Base-by-base conservation (phyloP, 1,140 invertebrate genomes). In the Ips typographus region DNA sequence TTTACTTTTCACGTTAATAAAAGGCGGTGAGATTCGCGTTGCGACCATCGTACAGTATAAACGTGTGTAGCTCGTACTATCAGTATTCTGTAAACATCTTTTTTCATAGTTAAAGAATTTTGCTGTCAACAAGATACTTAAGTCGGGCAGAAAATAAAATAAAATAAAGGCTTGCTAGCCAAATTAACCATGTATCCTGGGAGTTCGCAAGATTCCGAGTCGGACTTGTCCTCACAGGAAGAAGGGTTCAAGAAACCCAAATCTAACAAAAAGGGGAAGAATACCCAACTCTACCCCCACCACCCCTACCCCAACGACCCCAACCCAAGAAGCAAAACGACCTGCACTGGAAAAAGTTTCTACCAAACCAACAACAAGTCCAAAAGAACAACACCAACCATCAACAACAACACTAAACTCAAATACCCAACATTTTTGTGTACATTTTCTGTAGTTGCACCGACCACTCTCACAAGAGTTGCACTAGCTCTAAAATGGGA, bases 311-410 rank as follows among this genome's bases (percentile, higher is more conserved):
- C n/a, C n/a, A n/a, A n/a, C n/a, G n/a, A n/a, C n/a, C n/a, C n/a
- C n/a, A n/a, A n/a, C n/a, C n/a, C n/a, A n/a, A 47, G 44, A 47
- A 47, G 44, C 44, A 47, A 47, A 47, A 47, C 44, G 44, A 47
- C 44, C 44, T 47, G 44, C 44, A n/a, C 44, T 47, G 44, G n/a
- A 47, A n/a, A 47, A 47, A 47, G n/a, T 47, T 47, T 5, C 5
- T n/a, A 47, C 22, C 5, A n/a, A 47, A 47, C 5, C 44, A 47
- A 47, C 22, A 22, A 22, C 22, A 22, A 22, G 22, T 6, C n/a
- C 5, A 47, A 5, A 47, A 47, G 5, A 47, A 47, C 44, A 47
- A 5, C 44, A 47, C 5, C n/a, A 47, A 47, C 5, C 5, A 47
- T n/a, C 1, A 6, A 47, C 44, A 47, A 47, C 44, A 47, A 6